Evolutionary conservation across 2,113 vertebrate genomes (phyloP).

Genomic region (Macaca nemestrina): DNA sequence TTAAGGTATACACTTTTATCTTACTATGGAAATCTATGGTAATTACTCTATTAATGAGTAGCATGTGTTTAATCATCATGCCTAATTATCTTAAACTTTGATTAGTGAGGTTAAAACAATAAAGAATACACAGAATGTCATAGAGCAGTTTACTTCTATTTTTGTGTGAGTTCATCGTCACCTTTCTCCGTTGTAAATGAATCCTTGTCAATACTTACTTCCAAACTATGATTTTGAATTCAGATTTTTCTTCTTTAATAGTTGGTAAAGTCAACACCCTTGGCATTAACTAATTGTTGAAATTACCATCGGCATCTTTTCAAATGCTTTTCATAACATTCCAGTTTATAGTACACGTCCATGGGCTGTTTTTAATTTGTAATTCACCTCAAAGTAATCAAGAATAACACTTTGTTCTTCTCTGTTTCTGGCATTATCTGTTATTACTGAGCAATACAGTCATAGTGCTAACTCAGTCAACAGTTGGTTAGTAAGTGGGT

Average conservation of each 20-base stretch:
- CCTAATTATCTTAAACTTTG: slow-evolving; percentile 62
- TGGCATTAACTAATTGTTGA: neutral
- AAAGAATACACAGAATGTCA: neutral
- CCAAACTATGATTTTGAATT: neutral
- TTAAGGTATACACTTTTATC: slow-evolving; percentile 12
- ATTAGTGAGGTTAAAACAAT: slow-evolving; percentile 54
- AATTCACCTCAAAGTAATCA: neutral
- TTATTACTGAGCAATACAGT: neutral
- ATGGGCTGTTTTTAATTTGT: neutral
- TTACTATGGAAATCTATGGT: slow-evolving; percentile 54
- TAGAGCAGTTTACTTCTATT: neutral
- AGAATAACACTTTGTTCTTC: neutral
- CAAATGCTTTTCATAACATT: neutral
- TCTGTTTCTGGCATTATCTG: neutral
- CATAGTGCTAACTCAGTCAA: neutral
- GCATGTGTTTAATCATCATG: slow-evolving; percentile 54
- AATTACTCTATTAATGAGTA: slow-evolving; percentile 58
- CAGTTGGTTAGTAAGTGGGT: rapidly evolving
- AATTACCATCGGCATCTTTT: neutral
- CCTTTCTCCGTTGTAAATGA: neutral
- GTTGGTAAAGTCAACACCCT: neutral
- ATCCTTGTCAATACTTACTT: neutral
- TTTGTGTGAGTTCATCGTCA: neutral
- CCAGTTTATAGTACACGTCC: neutral
- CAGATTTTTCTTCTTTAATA: neutral